Evolutionary conservation across 2,113 vertebrate genomes (phyloP).

Genomic region (Brachypteracias leptosomus): DNA sequence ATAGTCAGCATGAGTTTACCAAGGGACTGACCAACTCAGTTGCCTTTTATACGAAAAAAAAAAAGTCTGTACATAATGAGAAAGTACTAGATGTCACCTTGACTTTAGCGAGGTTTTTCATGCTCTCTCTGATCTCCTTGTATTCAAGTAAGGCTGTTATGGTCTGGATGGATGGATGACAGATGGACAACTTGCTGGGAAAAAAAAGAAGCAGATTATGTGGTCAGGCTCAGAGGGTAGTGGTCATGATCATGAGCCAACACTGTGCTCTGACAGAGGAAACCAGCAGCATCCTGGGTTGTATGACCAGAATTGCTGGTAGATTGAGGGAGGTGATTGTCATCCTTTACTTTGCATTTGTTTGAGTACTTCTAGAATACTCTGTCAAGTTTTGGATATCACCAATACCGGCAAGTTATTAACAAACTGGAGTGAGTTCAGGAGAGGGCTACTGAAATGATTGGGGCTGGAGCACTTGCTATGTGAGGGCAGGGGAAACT

Average conservation of each 20-base stretch:
- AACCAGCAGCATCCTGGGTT: background rate
- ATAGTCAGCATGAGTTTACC: background rate
- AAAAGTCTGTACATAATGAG: background rate
- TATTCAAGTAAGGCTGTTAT: background rate
- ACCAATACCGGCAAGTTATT: background rate
- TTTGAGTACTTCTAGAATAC: background rate
- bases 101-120: background rate
- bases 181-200: background rate
- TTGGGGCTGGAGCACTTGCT: background rate
- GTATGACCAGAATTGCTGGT: background rate
- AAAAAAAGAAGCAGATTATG: background rate
- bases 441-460: background rate
- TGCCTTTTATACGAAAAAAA: background rate
- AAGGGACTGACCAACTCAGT: background rate
- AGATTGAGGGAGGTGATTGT: background rate
- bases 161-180: background rate
- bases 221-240: background rate
- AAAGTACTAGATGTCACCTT: background rate
- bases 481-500: background rate
- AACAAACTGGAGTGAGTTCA: background rate
- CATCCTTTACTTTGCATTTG: background rate
- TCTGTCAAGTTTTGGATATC: background rate
- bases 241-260: background rate
- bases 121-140: background rate
- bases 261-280: background rate